Evolutionary conservation across 1,140 invertebrate genomes (phyloP), one percentile per base, ranked within the genome.

Genomic region (Thereuonema tuberculata): DNA sequence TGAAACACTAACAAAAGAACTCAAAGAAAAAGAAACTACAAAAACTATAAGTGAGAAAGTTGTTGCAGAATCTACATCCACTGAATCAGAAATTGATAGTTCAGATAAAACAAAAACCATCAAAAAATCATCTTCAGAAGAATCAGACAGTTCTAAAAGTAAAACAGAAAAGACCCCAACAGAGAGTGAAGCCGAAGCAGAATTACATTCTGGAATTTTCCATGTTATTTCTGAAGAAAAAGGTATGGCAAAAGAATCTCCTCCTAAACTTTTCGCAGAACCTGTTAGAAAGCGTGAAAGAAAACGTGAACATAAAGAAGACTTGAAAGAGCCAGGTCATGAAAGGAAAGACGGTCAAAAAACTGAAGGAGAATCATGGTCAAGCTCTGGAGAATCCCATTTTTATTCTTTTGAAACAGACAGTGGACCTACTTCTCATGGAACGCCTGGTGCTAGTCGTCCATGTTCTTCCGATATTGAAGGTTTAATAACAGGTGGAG

Each of bases 391-490:
- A 50, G 88, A 89, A 65, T 92, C 88, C 70, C 84, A 86, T 65
- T 92, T 91, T 71, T 87, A 89, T 61, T 91, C 88, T 57, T 89
- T 87, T 71, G 83, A 85, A 67, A 83, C 84, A 21, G 73, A 76
- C 56, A 74, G 70, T 29, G 81, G 85, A 59, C 82, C 77, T 54
- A 78, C 75, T 17, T 60, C 52, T 21, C 59, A 37, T 12, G 59
- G 49, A 26, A 68, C 64, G 1, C 64, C 67, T n/a, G 53, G 5
- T 20, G 76, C 77, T 27, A 87, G 88, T 72, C 78, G 90, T 67
- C 89, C 89, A 1, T 81, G 85, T 59, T 93, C 89, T 1, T 90
- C 88, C 0, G 89, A 93, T 71, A 73, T 92, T n/a, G 89, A 93
- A 67, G 82, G 83, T 3, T 71, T 84, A 67, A 69, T 82, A 68